phyloP scores from a whole-genome alignment of 2,797 vertebrate genomes.

The Synaphobranchus kaupii region DNA sequence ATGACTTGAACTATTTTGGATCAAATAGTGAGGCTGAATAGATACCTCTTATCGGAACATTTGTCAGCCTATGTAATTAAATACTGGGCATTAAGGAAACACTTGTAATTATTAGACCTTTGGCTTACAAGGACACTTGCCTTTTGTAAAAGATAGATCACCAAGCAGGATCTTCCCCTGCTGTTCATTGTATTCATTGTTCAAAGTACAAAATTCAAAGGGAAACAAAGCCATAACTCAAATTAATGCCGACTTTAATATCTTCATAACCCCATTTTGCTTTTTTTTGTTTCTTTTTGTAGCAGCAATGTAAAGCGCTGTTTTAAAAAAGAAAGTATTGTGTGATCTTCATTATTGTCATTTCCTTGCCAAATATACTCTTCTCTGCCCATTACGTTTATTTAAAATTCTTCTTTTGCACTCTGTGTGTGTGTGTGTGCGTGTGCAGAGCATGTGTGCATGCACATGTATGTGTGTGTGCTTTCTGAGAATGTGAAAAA shows the following conservation, averaged over 20 bases:
- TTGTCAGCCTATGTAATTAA: conserved; percentile 7
- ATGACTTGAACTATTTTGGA: not conserved
- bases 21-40: conserved; percentile 7
- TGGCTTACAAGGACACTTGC: conserved; percentile 13
- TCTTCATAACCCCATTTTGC: not conserved
- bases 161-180: not conserved
- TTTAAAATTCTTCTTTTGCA: conserved; percentile 2
- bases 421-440: not conserved
- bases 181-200: not conserved
- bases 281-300: not conserved
- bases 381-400: not conserved
- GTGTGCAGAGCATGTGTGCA: not conserved
- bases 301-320: conserved; percentile 10
- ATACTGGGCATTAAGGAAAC: conserved; percentile 13
- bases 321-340: not conserved
- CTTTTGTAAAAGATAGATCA: not conserved
- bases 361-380: not conserved
- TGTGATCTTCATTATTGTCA: not conserved
- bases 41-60: conserved; percentile 6
- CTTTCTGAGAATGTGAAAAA: not conserved
- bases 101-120: conserved; percentile 22
- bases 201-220: not conserved
- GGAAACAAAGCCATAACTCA: not conserved
- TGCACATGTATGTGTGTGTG: not conserved
- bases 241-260: not conserved